Evolutionary conservation across 2,888 invertebrate species (phyloP).

Genomic region (Drosophila prolongata): DNA sequence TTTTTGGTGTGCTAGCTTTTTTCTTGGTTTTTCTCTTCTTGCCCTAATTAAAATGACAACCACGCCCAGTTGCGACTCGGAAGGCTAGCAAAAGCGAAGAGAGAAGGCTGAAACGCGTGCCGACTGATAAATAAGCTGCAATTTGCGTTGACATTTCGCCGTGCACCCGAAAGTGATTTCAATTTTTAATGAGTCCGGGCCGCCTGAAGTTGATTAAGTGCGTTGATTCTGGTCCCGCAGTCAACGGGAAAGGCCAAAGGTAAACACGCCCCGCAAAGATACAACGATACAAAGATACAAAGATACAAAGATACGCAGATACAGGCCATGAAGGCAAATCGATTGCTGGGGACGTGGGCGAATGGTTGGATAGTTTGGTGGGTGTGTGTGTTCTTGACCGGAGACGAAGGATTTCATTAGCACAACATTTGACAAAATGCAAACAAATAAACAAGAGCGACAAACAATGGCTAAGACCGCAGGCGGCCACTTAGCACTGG

Average conservation of each 20-base stretch:
- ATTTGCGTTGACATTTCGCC: conserved; percentile 80
- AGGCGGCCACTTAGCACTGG: conserved; percentile 73
- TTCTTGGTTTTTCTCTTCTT: conserved; percentile 28
- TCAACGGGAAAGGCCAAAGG: conserved; percentile 55
- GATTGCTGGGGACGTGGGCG: conserved; percentile 58
- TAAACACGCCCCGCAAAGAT: conserved; percentile 43
- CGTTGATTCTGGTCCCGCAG: conserved; percentile 53
- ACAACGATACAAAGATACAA: conserved; percentile 3
- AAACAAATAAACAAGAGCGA: conserved; percentile 53
- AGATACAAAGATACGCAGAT: conserved; percentile 5
- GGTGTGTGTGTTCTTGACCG: conserved; percentile 73
- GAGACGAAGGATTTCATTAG: conserved; percentile 75
- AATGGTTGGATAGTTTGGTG: conserved; percentile 17
- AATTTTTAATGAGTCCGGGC: conserved; percentile 79
- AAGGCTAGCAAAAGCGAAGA: conserved; percentile 18
- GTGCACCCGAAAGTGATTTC: conserved; percentile 72
- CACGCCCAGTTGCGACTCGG: conserved; percentile 34
- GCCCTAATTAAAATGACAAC: conserved; percentile 67
- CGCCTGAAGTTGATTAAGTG: conserved; percentile 68
- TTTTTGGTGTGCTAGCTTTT: conserved; percentile 4
- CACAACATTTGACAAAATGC: conserved; percentile 77
- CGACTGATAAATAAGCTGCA: conserved; percentile 78
- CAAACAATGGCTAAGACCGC: conserved; percentile 63
- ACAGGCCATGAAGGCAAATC: conserved; percentile 49
- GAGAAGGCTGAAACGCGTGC: conserved; percentile 31